Evolutionary conservation across 2,888 invertebrate genomes (phyloP).

Genomic region (Folsomia candida): DNA sequence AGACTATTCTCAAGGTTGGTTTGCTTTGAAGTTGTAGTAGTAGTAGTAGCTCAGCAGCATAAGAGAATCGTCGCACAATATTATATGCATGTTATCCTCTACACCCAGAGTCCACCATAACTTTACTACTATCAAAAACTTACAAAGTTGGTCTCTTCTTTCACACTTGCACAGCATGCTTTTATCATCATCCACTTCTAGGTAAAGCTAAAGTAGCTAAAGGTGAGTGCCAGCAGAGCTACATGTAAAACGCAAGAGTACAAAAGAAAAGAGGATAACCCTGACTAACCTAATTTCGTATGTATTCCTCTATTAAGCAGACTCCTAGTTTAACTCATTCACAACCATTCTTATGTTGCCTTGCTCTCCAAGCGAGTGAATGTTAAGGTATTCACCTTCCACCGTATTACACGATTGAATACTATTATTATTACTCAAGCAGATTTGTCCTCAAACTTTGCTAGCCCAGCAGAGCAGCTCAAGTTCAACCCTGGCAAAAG

Average conservation of each 20-base stretch:
- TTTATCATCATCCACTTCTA: neutral
- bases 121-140: neutral
- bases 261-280: conserved; percentile 19
- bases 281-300: conserved; percentile 21
- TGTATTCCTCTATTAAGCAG: neutral
- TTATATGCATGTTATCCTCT: neutral
- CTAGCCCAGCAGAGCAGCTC: neutral
- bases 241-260: neutral
- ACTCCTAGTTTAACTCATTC: neutral
- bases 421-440: too few species aligned
- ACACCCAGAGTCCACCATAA: too few species aligned
- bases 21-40: neutral
- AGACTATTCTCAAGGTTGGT: conserved; percentile 16
- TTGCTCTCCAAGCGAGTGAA: neutral
- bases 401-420: neutral
- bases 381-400: neutral
- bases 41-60: neutral
- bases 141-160: neutral
- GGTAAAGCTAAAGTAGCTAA: too few species aligned
- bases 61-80: neutral
- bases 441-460: neutral
- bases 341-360: neutral
- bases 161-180: neutral
- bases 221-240: conserved; percentile 8
- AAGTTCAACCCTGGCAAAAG: neutral